Percentiles rank a stretch among this genome's conserved stretches.
Evolutionary conservation across 2,797 vertebrate genomes (phyloP).

Genomic region (Australoheros facetus): DNA sequence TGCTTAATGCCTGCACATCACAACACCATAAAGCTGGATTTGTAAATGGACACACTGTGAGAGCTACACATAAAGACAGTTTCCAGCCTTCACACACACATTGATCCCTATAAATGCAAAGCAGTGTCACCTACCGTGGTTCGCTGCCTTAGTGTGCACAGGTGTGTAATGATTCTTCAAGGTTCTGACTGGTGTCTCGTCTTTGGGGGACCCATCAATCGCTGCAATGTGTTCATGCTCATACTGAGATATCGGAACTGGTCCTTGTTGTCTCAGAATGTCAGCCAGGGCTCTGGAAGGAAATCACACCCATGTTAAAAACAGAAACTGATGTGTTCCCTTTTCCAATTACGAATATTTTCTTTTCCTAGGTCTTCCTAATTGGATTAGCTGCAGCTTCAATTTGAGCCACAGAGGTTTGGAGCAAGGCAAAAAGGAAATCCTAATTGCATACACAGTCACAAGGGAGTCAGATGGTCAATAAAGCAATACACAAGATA

Average conservation of each 20-base stretch:
- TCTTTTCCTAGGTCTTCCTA: slow-evolving; percentile 26
- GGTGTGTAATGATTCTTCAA: slow-evolving; percentile 97
- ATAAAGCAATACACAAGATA: slow-evolving; percentile 16
- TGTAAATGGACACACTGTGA: neutral
- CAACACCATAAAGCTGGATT: neutral
- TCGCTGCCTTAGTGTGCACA: slow-evolving; percentile 85
- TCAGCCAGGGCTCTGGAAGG: slow-evolving; percentile 92
- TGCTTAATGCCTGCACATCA: accelerated
- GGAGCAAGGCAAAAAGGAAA: slow-evolving; percentile 29
- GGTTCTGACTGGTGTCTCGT: slow-evolving; percentile 90
- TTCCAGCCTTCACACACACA: neutral
- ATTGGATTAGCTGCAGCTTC: slow-evolving; percentile 44
- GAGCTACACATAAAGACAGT: neutral
- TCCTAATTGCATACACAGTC: slow-evolving; percentile 51
- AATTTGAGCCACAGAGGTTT: slow-evolving; percentile 34
- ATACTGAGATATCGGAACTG: slow-evolving; percentile 90
- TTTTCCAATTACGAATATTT: slow-evolving; percentile 15
- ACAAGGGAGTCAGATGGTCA: slow-evolving; percentile 31
- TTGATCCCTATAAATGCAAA: neutral
- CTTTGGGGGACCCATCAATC: slow-evolving; percentile 92
- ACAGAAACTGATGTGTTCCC: neutral
- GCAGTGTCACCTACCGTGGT: slow-evolving; percentile 83
- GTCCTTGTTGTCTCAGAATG: slow-evolving; percentile 95
- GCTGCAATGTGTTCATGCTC: slow-evolving; percentile 92
- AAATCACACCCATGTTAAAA: slow-evolving; percentile 14